Conservation (phyloP, 2,797 vertebrate species). For the Urocyon cinereoargenteus region DNA sequence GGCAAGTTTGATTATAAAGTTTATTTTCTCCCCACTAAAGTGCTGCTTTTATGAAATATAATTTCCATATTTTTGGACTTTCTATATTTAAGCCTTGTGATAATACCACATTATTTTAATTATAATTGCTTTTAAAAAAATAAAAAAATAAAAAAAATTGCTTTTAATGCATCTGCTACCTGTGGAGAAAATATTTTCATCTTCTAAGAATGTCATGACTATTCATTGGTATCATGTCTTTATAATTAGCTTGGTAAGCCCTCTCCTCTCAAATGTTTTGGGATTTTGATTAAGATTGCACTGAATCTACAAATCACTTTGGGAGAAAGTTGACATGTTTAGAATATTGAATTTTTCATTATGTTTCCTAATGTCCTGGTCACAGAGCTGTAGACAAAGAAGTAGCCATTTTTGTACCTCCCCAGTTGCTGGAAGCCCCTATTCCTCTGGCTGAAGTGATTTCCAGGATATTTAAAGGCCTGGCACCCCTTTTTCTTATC, state of each 20-base stretch:
- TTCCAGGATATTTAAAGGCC: background rate
- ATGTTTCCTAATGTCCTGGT: background rate
- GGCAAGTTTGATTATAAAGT: background rate
- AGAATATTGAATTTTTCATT: background rate
- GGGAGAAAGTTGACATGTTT: background rate
- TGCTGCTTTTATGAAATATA: background rate
- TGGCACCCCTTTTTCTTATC: background rate
- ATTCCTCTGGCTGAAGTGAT: background rate
- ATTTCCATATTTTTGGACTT: background rate
- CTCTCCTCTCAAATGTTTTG: background rate
- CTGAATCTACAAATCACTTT: background rate
- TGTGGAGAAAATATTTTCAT: background rate
- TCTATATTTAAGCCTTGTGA: background rate
- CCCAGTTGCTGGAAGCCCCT: background rate
- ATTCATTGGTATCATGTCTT: background rate
- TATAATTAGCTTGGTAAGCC: background rate
- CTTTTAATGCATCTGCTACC: background rate
- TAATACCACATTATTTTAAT: background rate
- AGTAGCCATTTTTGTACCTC: background rate
- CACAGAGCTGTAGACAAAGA: background rate
- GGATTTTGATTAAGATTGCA: background rate
- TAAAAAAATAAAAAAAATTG: too few relatives aligned
- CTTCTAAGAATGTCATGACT: background rate
- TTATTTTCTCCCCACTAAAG: background rate
- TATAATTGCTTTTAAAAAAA: background rate